A percentile compares a stretch with the other conserved stretches of the same genome.
These are phyloP conservation scores for Heteronetta atricapilla DNA, from an alignment of 2,113 vertebrate genomes.

Conservation along the genomic window DNA sequence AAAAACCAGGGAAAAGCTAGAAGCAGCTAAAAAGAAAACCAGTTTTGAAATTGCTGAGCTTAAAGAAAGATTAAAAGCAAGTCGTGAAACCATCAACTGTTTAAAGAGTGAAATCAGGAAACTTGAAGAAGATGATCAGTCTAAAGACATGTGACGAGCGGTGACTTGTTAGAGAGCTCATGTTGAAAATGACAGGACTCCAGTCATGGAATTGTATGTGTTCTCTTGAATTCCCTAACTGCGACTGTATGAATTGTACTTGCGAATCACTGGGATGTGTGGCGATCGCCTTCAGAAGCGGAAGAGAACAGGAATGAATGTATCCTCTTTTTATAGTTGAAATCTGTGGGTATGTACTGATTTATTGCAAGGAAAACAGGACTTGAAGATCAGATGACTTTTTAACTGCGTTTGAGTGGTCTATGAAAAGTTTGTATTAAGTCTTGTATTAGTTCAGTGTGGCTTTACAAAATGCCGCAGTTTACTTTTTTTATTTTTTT, in stretches of 20 bases:
- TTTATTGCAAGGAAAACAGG: conserved; percentile 11
- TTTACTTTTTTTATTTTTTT: conserved; percentile 39
- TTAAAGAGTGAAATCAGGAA: conserved; percentile 95
- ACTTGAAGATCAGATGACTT: conserved; percentile 16
- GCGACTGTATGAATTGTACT: background rate
- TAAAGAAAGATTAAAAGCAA: conserved; percentile 97
- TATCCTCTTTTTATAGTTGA: conserved; percentile 12
- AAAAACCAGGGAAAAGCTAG: conserved; percentile 94
- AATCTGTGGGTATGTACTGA: background rate
- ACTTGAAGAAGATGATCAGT: conserved; percentile 95
- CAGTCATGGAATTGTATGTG: background rate
- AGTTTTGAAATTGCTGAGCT: conserved; percentile 97
- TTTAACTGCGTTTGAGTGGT: background rate
- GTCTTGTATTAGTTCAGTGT: conserved; percentile 15
- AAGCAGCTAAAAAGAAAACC: conserved; percentile 95
- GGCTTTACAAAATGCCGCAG: background rate
- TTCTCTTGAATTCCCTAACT: background rate
- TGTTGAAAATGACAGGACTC: background rate
- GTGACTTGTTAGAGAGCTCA: background rate
- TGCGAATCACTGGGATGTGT: background rate
- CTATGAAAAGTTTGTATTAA: conserved; percentile 5
- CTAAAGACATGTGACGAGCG: conserved; percentile 88
- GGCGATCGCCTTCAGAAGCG: background rate
- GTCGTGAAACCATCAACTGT: conserved; percentile 96
- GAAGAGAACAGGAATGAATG: conserved; percentile 4